Evolutionary conservation across 2,797 vertebrate species (phyloP).

Genomic region (Thaleichthys pacificus): DNA sequence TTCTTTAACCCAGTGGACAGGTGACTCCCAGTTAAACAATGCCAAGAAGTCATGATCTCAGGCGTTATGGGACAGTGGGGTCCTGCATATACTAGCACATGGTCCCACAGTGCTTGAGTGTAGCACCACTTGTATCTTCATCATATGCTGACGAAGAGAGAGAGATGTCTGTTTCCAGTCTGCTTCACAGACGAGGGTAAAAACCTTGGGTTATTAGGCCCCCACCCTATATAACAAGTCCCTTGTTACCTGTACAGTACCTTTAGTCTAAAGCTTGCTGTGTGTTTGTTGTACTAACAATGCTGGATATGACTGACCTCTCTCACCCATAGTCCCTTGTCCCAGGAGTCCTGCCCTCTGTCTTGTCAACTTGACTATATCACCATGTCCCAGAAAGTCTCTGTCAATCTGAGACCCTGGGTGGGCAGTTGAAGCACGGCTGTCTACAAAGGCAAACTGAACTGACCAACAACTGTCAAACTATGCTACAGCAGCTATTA

Average conservation of each 20-base stretch:
- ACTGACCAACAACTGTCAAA: conserved; percentile 9
- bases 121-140: conserved; percentile 23
- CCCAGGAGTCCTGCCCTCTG: conserved; percentile 12
- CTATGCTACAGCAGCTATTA: background rate
- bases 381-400: conserved; percentile 16
- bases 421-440: conserved; percentile 7
- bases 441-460: background rate
- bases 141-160: conserved; percentile 29
- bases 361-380: conserved; percentile 24
- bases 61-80: no score
- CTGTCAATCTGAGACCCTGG: conserved; percentile 8
- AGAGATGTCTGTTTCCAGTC: conserved; percentile 9
- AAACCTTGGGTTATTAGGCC: background rate
- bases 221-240: background rate
- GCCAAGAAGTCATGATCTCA: background rate
- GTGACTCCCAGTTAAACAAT: background rate
- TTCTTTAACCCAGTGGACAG: background rate
- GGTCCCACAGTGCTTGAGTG: background rate
- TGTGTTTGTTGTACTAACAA: conserved; percentile 5
- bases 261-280: no score
- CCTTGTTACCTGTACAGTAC: background rate
- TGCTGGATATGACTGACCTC: conserved; percentile 29
- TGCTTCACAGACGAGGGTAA: conserved; percentile 29
- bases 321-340: background rate
- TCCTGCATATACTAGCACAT: background rate